phyloP scores from a whole-genome alignment of 2,888 invertebrate genomes.

The Hipparchia sbordonii region DNA sequence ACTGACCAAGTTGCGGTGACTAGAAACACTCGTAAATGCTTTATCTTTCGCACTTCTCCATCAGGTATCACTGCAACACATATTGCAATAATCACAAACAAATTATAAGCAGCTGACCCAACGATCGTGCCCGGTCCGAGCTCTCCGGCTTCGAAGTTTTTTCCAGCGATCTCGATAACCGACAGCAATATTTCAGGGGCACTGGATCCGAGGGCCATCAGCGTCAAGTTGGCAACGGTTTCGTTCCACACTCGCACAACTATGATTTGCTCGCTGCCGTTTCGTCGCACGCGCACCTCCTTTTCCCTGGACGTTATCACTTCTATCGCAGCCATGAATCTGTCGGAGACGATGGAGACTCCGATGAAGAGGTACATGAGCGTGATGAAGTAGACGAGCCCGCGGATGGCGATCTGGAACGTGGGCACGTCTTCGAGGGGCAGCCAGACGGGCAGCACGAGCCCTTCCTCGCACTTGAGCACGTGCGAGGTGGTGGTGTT shows the following conservation, averaged over 20 bases:
- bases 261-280: slow-evolving; percentile 94
- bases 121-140: slow-evolving; percentile 99
- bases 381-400: slow-evolving; percentile 93
- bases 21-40: slow-evolving; percentile 98
- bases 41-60: slow-evolving; percentile 95
- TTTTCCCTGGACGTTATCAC: slow-evolving; percentile 99
- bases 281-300: slow-evolving; percentile 94
- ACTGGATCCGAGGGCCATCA: slow-evolving; percentile 99
- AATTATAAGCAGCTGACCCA: slow-evolving; percentile 98
- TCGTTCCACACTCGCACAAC: slow-evolving; percentile 99
- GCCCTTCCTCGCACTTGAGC: slow-evolving; percentile 89
- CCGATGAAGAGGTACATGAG: slow-evolving; percentile 98
- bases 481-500: slow-evolving; percentile 68
- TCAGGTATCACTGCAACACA: slow-evolving; percentile 96
- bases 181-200: slow-evolving; percentile 99
- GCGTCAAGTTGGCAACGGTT: slow-evolving; percentile 98
- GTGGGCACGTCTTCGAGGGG: slow-evolving; percentile 90
- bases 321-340: slow-evolving; percentile 99
- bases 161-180: slow-evolving; percentile 98
- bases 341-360: slow-evolving; percentile 98
- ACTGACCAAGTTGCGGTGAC: slow-evolving; percentile 99
- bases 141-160: slow-evolving; percentile 97
- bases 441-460: slow-evolving; percentile 94
- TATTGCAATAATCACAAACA: slow-evolving; percentile 98
- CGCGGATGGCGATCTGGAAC: slow-evolving; percentile 92